Evolutionary conservation across 2,888 invertebrate genomes (phyloP).

Genomic region (Apamea anceps): DNA sequence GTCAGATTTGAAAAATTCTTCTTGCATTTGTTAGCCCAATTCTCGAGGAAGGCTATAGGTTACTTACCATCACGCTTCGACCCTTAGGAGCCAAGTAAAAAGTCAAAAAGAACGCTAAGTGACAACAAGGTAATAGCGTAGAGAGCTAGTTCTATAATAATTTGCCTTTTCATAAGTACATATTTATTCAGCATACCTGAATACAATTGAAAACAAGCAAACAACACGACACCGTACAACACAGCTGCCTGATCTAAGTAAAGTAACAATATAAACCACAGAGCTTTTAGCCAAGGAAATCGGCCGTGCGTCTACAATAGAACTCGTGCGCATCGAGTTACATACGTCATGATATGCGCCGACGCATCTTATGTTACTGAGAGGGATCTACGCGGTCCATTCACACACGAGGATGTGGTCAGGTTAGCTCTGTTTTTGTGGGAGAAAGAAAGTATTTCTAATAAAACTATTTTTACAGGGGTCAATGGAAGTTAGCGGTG

Average conservation of each 20-base stretch:
- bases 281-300: slow-evolving; percentile 61
- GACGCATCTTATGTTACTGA: slow-evolving; percentile 74
- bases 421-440: slow-evolving; percentile 37
- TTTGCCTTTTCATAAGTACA: not conserved
- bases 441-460: slow-evolving; percentile 51
- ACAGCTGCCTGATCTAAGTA: not conserved
- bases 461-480: slow-evolving; percentile 19
- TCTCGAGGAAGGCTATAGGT: no score
- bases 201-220: not conserved
- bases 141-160: not conserved
- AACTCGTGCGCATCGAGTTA: slow-evolving; percentile 62
- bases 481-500: not conserved
- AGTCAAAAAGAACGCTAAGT: no score
- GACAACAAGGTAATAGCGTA: no score
- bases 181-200: not conserved
- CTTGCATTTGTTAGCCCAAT: no score
- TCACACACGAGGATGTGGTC: slow-evolving; percentile 77
- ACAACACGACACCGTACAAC: not conserved
- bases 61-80: no score
- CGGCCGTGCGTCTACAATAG: slow-evolving; percentile 54
- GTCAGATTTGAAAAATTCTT: no score
- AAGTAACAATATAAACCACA: slow-evolving; percentile 64
- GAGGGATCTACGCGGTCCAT: slow-evolving; percentile 71
- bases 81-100: no score
- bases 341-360: slow-evolving; percentile 63